Conservation (phyloP, 1,140 invertebrate species). For the Oedothorax gibbosus region DNA sequence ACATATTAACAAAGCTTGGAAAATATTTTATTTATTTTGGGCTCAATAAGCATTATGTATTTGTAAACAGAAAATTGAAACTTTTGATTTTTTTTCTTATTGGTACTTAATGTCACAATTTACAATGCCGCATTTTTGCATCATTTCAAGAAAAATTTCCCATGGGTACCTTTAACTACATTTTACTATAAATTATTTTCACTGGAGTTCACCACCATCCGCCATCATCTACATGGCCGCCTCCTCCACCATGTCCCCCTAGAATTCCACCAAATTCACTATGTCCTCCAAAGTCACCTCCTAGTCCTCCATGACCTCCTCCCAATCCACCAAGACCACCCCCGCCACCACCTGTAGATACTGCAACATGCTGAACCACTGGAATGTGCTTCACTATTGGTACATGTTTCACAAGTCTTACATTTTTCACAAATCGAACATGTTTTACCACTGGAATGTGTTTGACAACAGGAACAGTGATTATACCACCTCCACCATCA, state of each 20-base stretch:
- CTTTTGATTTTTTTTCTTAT: no score
- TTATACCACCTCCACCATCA: constrained; percentile 29
- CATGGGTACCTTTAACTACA: no score
- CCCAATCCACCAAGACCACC: constrained; percentile 9
- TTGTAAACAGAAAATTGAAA: no score
- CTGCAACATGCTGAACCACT: constrained; percentile 47
- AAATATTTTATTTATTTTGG: no score
- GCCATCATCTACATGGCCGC: constrained; percentile 7
- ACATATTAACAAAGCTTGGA: no score
- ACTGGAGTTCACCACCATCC: constrained; percentile 31
- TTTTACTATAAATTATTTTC: no score
- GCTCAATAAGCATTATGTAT: no score
- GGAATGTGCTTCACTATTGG: constrained; percentile 50
- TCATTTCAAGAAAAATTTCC: no score
- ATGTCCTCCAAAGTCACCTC: neutral
- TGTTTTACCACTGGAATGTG: constrained; percentile 43
- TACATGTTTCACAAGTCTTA: constrained; percentile 52
- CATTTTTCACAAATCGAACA: constrained; percentile 50
- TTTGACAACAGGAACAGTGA: constrained; percentile 28
- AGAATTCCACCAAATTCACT: constrained; percentile 24
- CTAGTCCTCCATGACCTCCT: neutral
- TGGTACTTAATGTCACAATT: no score
- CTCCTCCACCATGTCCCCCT: constrained; percentile 30
- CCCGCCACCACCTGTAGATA: constrained; percentile 27
- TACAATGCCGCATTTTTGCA: no score